Percentiles rank a stretch among this genome's conserved stretches.
These are phyloP conservation scores for Platerodrilus igneus DNA, from an alignment of 2,888 invertebrate genomes.

Conservation along the genomic window DNA sequence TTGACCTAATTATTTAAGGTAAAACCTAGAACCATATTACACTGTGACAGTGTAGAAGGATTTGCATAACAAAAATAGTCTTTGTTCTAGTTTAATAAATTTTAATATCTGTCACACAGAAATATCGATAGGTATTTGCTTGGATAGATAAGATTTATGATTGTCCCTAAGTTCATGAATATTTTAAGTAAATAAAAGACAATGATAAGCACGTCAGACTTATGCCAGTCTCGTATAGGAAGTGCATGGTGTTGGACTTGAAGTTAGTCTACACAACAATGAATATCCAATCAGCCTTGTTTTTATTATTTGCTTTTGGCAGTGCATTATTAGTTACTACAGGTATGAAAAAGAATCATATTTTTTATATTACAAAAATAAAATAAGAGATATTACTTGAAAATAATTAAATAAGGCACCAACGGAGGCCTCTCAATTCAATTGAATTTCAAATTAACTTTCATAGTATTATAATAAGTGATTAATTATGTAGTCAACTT, in stretches of 20 bases:
- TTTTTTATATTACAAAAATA: too few relatives aligned
- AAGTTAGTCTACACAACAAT: conserved; percentile 18
- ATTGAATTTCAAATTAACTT: conserved; percentile 35
- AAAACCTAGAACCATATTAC: too few relatives aligned
- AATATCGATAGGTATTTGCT: too few relatives aligned
- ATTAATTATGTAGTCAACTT: conserved; percentile 18
- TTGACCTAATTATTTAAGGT: too few relatives aligned
- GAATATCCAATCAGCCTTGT: conserved; percentile 15
- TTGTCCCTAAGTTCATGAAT: conserved; percentile 31
- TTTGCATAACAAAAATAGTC: too few relatives aligned
- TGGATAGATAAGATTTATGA: conserved; percentile 32
- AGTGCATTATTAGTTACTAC: conserved; percentile 5
- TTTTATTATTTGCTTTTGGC: conserved; percentile 10
- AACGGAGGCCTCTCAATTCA: conserved; percentile 29
- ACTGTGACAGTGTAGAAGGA: too few relatives aligned
- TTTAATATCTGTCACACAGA: too few relatives aligned
- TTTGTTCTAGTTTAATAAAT: too few relatives aligned
- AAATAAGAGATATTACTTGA: too few relatives aligned
- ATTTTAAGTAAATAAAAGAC: conserved; percentile 30
- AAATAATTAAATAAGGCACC: conserved; percentile 22
- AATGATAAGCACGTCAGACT: conserved; percentile 30
- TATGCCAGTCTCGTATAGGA: conserved; percentile 33
- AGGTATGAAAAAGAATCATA: too few relatives aligned
- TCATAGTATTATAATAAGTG: conserved; percentile 29
- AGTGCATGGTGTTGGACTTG: conserved; percentile 21